Evolutionary conservation across 2,888 invertebrate genomes (phyloP).

Genomic region (Crematogaster levior): DNA sequence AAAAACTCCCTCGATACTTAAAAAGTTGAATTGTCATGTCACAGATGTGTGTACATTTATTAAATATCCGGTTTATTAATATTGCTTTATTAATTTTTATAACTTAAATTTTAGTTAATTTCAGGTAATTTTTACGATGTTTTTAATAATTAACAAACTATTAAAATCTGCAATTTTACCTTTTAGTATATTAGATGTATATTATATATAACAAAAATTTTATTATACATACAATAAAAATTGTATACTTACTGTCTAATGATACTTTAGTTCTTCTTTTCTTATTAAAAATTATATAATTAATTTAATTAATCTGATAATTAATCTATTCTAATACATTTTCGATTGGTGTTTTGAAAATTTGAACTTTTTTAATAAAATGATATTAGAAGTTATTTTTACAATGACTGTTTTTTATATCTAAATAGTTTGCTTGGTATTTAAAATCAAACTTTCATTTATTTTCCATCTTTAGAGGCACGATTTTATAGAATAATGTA

Average conservation of each 20-base stretch:
- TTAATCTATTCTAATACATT: constrained; percentile 3
- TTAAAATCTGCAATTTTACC: no score
- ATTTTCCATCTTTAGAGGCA: background rate
- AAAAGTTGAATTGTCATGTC: background rate
- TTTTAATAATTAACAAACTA: background rate
- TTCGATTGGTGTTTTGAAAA: background rate
- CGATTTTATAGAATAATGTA: background rate
- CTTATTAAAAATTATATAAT: background rate
- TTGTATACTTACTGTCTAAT: background rate
- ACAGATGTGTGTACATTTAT: background rate
- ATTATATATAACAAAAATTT: no score
- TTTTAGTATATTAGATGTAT: no score
- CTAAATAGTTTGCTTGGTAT: background rate
- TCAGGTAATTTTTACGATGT: no score
- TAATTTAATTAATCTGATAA: background rate
- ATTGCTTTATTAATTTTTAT: background rate
- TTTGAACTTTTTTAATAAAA: background rate
- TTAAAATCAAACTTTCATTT: constrained; percentile 12
- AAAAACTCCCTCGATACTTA: background rate
- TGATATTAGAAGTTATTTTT: background rate
- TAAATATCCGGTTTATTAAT: background rate
- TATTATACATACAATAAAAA: no score
- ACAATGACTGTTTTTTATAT: background rate
- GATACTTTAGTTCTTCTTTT: background rate
- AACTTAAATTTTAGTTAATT: background rate